Percentiles rank a stretch among this genome's conserved stretches.
These are phyloP conservation scores for Epinephelus moara DNA, from an alignment of 2,113 vertebrate genomes.

Conservation along the genomic window DNA sequence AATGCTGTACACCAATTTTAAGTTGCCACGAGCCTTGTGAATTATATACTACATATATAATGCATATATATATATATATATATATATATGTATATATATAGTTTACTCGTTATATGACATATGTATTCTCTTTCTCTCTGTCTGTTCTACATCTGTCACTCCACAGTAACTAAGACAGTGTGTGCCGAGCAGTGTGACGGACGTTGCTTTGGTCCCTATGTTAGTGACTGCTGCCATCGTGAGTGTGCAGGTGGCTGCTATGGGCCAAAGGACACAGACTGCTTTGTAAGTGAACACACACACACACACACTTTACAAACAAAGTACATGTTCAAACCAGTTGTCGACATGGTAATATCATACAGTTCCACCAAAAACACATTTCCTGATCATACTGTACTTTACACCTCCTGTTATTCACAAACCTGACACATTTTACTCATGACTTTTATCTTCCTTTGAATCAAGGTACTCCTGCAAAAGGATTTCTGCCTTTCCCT, in stretches of 20 bases:
- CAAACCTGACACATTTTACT: slow-evolving; percentile 9
- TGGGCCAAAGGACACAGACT: slow-evolving; percentile 97
- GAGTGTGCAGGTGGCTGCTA: slow-evolving; percentile 98
- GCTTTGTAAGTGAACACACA: slow-evolving; percentile 89
- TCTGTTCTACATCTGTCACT: slow-evolving; percentile 45
- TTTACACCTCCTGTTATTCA: not conserved
- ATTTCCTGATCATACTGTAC: not conserved
- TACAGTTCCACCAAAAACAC: not conserved
- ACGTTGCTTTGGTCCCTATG: slow-evolving; percentile 95
- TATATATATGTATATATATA: too few species aligned
- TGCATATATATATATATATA: too few species aligned
- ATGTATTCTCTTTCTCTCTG: slow-evolving; percentile 5
- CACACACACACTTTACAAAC: slow-evolving; percentile 3
- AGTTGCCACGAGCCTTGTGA: not conserved
- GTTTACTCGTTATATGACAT: not conserved
- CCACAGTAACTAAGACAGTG: slow-evolving; percentile 95
- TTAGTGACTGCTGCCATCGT: slow-evolving; percentile 98
- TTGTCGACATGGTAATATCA: slow-evolving; percentile 3
- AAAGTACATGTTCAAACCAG: not conserved
- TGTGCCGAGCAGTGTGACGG: slow-evolving; percentile 98
- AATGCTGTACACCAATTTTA: not conserved
- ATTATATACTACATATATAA: not conserved
- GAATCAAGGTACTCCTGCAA: not conserved
- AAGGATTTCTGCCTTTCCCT: not conserved
- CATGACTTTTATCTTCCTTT: slow-evolving; percentile 14